Base-by-base conservation (phyloP, 1,140 invertebrate genomes). In the Caligus rogercresseyi region DNA sequence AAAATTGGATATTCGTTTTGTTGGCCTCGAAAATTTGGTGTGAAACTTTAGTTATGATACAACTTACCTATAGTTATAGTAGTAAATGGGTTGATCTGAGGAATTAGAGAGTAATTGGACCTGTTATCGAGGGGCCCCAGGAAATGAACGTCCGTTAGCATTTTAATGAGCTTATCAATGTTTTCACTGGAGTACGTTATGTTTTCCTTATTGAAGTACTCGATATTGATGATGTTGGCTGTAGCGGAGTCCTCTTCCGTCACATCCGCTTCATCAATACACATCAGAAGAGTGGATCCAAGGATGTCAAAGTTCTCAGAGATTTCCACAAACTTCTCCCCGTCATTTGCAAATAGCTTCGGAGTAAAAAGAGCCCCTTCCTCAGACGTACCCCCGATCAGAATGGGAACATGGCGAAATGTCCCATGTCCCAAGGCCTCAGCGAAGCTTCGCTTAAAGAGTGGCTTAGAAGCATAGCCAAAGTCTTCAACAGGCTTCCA, bases 401-500 rank as follows among this genome's bases (percentile, higher is more conserved):
- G n/a, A 7, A 43, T 7, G n/a, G 31, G 31, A 11, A 43, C 31
- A 43, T 43, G 7, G n/a, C 7, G 7, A 43, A 43, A 43, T 43
- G n/a, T 3, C 57, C 57, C 4, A 60, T 43, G 25, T 24, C 51
- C 15, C 18, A 25, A 2, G 18, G 24, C 18, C 25, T 56, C 54
- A n/a, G 2, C 54, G 24, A 56, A 56, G 13, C n/a, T 19, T n/a
- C 16, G 16, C 2, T n/a, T 25, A 25, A 60, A 13, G 15, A 60
- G 18, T 1, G 57, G 57, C 26, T 60, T 25, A 13, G 14, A 18
- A n/a, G 57, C 26, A 60, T 3, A 60, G 14, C 51, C 26, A 25
- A 25, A 56, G 24, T 60, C 57, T 43, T 31, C 14, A 11, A 60
- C 26, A 1, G 57, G 57, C 51, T 60, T 60, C 57, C 57, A 60